Conservation (phyloP, 2,888 invertebrate species). For the Drosophila kokeensis region DNA sequence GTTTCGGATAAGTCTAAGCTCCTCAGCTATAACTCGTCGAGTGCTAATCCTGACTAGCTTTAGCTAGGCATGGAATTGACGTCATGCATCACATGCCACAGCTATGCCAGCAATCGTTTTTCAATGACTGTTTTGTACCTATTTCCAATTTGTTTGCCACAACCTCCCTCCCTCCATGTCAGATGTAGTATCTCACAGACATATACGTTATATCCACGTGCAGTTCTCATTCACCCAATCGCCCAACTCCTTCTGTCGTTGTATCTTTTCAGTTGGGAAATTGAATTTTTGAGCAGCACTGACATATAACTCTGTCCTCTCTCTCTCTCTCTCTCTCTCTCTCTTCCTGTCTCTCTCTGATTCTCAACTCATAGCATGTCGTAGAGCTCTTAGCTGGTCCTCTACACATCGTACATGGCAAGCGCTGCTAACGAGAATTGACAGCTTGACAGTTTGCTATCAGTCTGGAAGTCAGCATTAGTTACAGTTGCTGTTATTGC, state of each 20-base stretch:
- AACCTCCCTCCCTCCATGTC: conserved; percentile 5
- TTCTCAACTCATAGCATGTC: background rate
- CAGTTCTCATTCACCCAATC: conserved; percentile 10
- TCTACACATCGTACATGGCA: conserved; percentile 41
- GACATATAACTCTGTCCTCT: conserved; percentile 32
- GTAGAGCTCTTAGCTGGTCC: conserved; percentile 5
- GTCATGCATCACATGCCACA: conserved; percentile 61
- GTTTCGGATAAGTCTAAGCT: conserved; percentile 22
- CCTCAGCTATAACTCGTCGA: background rate
- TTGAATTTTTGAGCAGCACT: conserved; percentile 77
- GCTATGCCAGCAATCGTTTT: conserved; percentile 74
- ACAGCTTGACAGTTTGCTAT: conserved; percentile 80
- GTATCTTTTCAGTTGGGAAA: conserved; percentile 77
- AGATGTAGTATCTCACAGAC: conserved; percentile 20
- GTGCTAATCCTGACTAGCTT: conserved; percentile 43
- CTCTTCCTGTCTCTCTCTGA: background rate
- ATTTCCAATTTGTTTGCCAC: conserved; percentile 70
- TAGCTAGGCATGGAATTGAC: conserved; percentile 4
- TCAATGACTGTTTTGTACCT: conserved; percentile 72
- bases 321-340: background rate
- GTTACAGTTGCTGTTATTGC: conserved; percentile 61
- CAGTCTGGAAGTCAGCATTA: conserved; percentile 75
- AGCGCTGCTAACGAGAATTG: conserved; percentile 72
- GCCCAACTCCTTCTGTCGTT: conserved; percentile 21
- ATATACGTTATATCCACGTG: conserved; percentile 25